Conservation (phyloP, 2,888 invertebrate genomes). For the Drosophila rubida region DNA sequence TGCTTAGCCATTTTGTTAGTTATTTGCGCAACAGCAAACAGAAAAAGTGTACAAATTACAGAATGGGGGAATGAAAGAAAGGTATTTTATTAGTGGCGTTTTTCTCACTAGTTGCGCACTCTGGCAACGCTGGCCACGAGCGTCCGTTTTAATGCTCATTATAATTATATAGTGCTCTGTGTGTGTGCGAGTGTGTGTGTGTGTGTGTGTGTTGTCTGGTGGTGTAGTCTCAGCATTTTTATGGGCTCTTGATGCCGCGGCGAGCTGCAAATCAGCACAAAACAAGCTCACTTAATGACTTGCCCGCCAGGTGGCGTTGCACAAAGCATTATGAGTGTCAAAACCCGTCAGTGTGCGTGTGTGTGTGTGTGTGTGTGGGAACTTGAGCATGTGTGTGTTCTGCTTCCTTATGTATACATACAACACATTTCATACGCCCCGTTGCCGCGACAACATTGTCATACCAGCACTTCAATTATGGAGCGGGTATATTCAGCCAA, state of each 20-base stretch:
- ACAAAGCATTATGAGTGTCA: conserved; percentile 38
- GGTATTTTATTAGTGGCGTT: conserved; percentile 27
- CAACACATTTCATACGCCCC: conserved; percentile 49
- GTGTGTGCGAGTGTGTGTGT: conserved; percentile 20
- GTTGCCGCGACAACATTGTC: conserved; percentile 43
- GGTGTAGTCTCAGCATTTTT: conserved; percentile 55
- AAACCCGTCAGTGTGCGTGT: conserved; percentile 12
- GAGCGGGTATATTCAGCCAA: background rate
- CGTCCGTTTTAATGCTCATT: conserved; percentile 69
- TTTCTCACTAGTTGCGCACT: conserved; percentile 61
- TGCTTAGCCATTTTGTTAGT: conserved; percentile 35
- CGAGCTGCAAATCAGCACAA: conserved; percentile 61
- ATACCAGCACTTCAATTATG: background rate
- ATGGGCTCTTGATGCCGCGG: conserved; percentile 57
- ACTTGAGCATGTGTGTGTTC: background rate
- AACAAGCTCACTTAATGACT: conserved; percentile 76
- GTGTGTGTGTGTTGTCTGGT: conserved; percentile 22
- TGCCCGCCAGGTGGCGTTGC: conserved; percentile 64
- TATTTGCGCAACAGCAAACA: conserved; percentile 12
- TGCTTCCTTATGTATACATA: conserved; percentile 40
- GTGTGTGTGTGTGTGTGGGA: background rate
- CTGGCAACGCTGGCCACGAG: conserved; percentile 54
- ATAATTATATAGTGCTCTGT: conserved; percentile 49
- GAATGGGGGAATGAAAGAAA: background rate
- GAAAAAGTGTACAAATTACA: background rate